Conservation (phyloP, 2,888 invertebrate genomes). For the Diarsia rubi region DNA sequence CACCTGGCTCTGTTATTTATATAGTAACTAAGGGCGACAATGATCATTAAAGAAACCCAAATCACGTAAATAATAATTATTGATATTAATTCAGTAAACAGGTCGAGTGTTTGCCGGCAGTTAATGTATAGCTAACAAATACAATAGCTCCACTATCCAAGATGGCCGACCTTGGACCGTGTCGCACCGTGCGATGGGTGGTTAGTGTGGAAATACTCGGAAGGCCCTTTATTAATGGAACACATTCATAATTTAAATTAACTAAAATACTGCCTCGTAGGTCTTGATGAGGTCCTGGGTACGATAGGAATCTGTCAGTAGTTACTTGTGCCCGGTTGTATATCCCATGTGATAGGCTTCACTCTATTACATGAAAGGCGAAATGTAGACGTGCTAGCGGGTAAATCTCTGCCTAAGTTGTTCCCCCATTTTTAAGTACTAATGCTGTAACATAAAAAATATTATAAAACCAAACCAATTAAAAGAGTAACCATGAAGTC, state of each 20-base stretch:
- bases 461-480: too few relatives aligned
- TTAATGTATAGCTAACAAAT: constrained; percentile 3
- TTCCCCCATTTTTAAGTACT: too few relatives aligned
- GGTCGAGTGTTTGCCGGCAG: constrained; percentile 6
- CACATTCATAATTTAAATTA: not conserved
- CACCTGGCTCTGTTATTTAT: not conserved
- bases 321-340: too few relatives aligned
- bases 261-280: not conserved
- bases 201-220: not conserved
- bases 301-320: too few relatives aligned
- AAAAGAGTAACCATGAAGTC: too few relatives aligned
- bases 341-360: too few relatives aligned
- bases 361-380: too few relatives aligned
- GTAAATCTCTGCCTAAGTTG: too few relatives aligned
- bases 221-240: not conserved
- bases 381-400: too few relatives aligned
- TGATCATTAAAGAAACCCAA: not conserved
- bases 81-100: constrained; percentile 14
- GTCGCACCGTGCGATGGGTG: not conserved
- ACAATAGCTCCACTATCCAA: not conserved
- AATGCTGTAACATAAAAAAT: too few relatives aligned
- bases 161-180: not conserved
- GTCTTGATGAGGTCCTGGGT: too few relatives aligned
- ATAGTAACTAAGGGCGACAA: not conserved
- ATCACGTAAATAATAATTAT: constrained; percentile 11